Evolutionary conservation across 2,888 invertebrate species (phyloP).

Genomic region (Yponomeuta malinellus): DNA sequence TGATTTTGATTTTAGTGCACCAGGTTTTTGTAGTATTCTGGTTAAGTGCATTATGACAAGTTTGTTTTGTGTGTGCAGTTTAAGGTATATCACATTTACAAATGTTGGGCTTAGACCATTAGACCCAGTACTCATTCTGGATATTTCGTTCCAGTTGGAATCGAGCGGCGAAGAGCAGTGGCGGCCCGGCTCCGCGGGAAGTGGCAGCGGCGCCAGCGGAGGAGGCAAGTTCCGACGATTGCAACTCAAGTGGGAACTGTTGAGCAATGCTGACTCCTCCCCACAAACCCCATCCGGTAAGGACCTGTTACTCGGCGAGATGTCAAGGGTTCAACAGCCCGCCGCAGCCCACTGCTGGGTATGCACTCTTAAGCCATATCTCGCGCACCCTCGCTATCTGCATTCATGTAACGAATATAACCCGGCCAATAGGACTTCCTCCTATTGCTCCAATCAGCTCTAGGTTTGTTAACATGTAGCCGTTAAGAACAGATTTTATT

Average conservation of each 20-base stretch:
- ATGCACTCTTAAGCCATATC: no score
- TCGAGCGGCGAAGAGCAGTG: slow-evolving; percentile 65
- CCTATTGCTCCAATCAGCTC: background rate
- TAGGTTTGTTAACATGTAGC: background rate
- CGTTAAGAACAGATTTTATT: background rate
- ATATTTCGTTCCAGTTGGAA: slow-evolving; percentile 44
- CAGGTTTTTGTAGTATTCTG: background rate
- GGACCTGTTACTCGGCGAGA: background rate
- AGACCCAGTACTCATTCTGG: background rate
- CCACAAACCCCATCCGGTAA: slow-evolving; percentile 29
- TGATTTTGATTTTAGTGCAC: background rate
- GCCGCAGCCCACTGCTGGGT: no score
- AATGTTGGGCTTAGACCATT: background rate
- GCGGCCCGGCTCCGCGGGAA: slow-evolving; percentile 63
- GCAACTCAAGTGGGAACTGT: slow-evolving; percentile 88
- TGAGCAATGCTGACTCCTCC: slow-evolving; percentile 72
- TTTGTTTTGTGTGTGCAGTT: no score
- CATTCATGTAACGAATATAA: no score
- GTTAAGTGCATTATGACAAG: background rate
- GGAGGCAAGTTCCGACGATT: slow-evolving; percentile 84
- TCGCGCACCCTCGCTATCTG: no score
- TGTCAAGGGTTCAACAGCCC: background rate
- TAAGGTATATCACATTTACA: no score
- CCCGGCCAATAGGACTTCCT: no score
- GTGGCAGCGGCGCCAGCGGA: slow-evolving; percentile 69